Evolutionary conservation across 2,888 invertebrate species (phyloP).

Genomic region (Agrotis exclamationis): DNA sequence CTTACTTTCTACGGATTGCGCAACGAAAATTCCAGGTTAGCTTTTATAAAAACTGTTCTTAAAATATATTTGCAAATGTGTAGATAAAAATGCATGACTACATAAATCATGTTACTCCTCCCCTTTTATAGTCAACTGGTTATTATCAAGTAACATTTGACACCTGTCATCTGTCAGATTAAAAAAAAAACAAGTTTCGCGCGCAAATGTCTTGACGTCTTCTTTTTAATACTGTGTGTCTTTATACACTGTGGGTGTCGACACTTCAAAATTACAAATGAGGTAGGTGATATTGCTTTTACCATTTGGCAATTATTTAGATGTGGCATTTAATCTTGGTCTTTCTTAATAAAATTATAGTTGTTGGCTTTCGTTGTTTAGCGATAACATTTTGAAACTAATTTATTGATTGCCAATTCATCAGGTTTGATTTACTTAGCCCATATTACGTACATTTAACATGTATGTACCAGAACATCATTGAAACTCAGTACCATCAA

Average conservation of each 20-base stretch:
- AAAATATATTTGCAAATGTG: slow-evolving; percentile 23
- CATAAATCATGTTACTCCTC: slow-evolving; percentile 40
- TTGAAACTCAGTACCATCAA: not conserved
- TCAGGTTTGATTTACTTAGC: too few species aligned
- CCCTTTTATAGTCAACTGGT: not conserved
- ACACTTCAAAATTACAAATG: not conserved
- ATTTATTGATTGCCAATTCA: not conserved
- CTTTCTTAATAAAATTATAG: slow-evolving; percentile 2
- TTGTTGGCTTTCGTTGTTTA: not conserved
- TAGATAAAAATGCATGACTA: slow-evolving; percentile 23
- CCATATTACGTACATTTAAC: not conserved
- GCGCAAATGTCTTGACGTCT: slow-evolving; percentile 12
- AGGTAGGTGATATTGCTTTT: slow-evolving; percentile 11
- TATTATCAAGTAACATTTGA: slow-evolving; percentile 29
- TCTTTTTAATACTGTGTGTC: not conserved
- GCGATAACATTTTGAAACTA: not conserved
- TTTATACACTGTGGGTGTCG: too few species aligned
- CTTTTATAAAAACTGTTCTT: slow-evolving; percentile 21
- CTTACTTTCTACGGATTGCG: slow-evolving; percentile 59
- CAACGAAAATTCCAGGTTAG: slow-evolving; percentile 36
- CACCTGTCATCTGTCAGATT: slow-evolving; percentile 49
- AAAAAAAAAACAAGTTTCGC: slow-evolving; percentile 18
- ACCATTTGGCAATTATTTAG: slow-evolving; percentile 20
- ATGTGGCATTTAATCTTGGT: slow-evolving; percentile 5
- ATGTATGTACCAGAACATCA: not conserved